Evolutionary conservation across 2,888 invertebrate species (phyloP).

Genomic region (Neoascia interrupta): DNA sequence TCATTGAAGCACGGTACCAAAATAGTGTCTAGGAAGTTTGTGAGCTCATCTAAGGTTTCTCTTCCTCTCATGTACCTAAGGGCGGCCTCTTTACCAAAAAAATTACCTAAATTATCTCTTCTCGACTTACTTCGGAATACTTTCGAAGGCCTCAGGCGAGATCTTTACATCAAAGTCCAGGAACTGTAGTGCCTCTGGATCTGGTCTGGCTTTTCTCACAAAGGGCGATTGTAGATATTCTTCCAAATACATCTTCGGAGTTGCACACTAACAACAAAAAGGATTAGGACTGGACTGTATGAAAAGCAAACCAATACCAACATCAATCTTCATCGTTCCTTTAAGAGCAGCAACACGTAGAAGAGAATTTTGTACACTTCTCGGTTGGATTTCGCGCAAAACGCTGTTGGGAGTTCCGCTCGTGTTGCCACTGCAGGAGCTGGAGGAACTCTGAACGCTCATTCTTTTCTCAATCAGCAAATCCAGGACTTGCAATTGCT

Average conservation of each 20-base stretch:
- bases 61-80: conserved; percentile 74
- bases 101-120: too few species aligned
- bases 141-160: conserved; percentile 71
- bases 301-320: background rate
- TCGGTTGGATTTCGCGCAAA: conserved; percentile 59
- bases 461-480: conserved; percentile 21
- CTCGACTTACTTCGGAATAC: conserved; percentile 72
- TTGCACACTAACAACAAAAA: conserved; percentile 15
- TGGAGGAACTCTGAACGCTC: background rate
- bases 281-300: background rate
- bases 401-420: conserved; percentile 25
- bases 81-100: background rate
- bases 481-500: conserved; percentile 67
- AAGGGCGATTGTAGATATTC: conserved; percentile 73
- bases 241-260: conserved; percentile 71
- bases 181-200: conserved; percentile 72
- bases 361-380: conserved; percentile 16
- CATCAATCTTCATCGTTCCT: conserved; percentile 4
- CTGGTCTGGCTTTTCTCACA: conserved; percentile 65
- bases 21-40: conserved; percentile 70
- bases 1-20: conserved; percentile 74
- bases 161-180: conserved; percentile 73
- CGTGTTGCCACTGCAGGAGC: too few species aligned
- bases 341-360: background rate
- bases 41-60: conserved; percentile 73